Evolutionary conservation across 1,140 invertebrate genomes (phyloP), one percentile per base, ranked within the genome.

Genomic region (Bombus waltoni): DNA sequence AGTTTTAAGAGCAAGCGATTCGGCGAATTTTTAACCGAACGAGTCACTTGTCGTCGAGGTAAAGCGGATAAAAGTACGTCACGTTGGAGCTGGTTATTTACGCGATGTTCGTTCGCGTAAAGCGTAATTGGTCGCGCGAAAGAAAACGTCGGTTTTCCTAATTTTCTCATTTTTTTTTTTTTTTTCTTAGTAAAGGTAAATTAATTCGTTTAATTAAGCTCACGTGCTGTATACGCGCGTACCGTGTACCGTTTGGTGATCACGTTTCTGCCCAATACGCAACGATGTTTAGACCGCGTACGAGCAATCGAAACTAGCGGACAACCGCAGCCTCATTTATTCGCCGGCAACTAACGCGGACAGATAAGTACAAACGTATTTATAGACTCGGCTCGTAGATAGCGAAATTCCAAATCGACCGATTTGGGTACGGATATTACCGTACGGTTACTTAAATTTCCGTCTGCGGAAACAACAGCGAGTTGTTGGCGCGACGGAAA

Each of bases 391-490:
- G 47, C 57, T 66, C 13, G 25, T 28, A 42, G 68, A 81, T 72
- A 81, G 35, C 79, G 35, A 81, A 81, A 81, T 81, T 81, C 68
- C 47, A 73, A 38, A 72, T 72, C 47, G 79, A 59, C 79, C n/a
- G n/a, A n/a, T n/a, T n/a, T n/a, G n/a, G n/a, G n/a, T 71, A 28
- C 66, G 40, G 66, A 18, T 70, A 70, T 40, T 40, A 15, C 32
- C 11, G 0, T 42, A 11, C 1, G 9, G 15, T n/a, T 71, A 53
- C 71, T 80, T 38, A 35, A 70, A 70, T 80, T 71, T 80, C 78
- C 40, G 15, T 53, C 35, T 13, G 25, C 22, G 1, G 42, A 68
- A 18, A n/a, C n/a, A 53, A 70, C 13, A n/a, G 65, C 22, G 1
- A 25, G 65, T 25, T 53, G 1, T n/a, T 15, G 38, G 28, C 1